Conservation (phyloP, 1,140 invertebrate species). For the Drosophila prosaltans region DNA sequence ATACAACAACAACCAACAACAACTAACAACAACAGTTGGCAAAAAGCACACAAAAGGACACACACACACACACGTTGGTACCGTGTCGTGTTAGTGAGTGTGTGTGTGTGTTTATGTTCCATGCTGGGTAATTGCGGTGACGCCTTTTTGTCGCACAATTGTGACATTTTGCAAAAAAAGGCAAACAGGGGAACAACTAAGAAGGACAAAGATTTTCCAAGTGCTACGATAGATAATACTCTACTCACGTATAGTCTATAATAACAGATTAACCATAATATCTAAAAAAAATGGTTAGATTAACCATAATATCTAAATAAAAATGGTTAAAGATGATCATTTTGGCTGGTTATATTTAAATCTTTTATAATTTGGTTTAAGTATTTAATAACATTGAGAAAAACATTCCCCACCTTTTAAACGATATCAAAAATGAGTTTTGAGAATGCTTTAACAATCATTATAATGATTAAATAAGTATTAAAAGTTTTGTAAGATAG, state of each 20-base stretch:
- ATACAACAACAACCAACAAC: constrained; percentile 12
- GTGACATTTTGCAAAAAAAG: constrained; percentile 54
- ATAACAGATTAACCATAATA: neutral
- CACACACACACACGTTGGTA: constrained; percentile 23
- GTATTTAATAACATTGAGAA: too few species aligned
- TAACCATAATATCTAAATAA: neutral
- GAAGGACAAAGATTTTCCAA: neutral
- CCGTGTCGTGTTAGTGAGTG: constrained; percentile 7
- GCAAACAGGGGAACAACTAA: constrained; percentile 15
- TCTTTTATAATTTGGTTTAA: too few species aligned
- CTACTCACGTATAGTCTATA: neutral
- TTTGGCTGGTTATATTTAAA: too few species aligned
- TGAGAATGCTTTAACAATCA: too few species aligned
- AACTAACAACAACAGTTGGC: constrained; percentile 33
- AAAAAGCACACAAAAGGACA: constrained; percentile 54
- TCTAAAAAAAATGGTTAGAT: neutral
- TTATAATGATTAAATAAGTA: too few species aligned
- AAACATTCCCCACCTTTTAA: too few species aligned
- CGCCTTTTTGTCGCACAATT: constrained; percentile 73
- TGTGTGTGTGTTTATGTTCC: constrained; percentile 24
- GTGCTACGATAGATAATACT: neutral
- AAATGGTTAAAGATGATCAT: too few species aligned
- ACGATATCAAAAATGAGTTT: too few species aligned
- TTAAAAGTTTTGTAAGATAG: too few species aligned
- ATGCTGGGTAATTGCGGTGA: constrained; percentile 69